A percentile compares a stretch with the other conserved stretches of the same genome.
Conservation (phyloP, 1,140 invertebrate species). For the Drosophila fuyamai region DNA sequence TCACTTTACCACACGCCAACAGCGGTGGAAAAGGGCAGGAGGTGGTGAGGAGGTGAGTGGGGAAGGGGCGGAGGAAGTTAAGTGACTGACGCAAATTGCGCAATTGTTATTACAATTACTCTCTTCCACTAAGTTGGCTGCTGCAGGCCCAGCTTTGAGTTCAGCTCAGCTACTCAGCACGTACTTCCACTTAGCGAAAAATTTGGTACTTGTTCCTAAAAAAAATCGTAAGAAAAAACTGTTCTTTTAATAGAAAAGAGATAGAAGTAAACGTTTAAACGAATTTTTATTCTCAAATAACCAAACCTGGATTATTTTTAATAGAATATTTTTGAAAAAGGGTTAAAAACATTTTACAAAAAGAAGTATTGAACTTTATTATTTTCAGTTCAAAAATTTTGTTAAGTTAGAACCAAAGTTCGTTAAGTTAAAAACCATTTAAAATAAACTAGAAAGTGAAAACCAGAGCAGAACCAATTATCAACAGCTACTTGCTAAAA, state of each 20-base stretch:
- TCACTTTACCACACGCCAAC: conserved; percentile 67
- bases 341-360: too few species aligned
- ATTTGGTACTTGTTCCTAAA: neutral
- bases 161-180: conserved; percentile 36
- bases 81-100: conserved; percentile 81
- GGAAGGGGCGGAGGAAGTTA: conserved; percentile 37
- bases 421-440: too few species aligned
- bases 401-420: too few species aligned
- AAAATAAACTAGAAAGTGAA: conserved; percentile 2
- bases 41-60: neutral
- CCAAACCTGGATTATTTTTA: too few species aligned
- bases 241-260: too few species aligned
- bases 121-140: conserved; percentile 61
- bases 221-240: too few species aligned
- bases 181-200: conserved; percentile 44
- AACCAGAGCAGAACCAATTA: conserved; percentile 22
- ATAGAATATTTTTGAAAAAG: too few species aligned
- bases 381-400: too few species aligned
- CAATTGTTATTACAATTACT: conserved; percentile 82
- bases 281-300: too few species aligned
- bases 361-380: too few species aligned
- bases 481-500: neutral
- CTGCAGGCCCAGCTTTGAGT: conserved; percentile 26
- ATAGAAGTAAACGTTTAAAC: too few species aligned
- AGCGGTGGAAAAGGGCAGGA: conserved; percentile 11